Conservation (phyloP, 1,140 invertebrate genomes). For the Drosophila aff. region DNA sequence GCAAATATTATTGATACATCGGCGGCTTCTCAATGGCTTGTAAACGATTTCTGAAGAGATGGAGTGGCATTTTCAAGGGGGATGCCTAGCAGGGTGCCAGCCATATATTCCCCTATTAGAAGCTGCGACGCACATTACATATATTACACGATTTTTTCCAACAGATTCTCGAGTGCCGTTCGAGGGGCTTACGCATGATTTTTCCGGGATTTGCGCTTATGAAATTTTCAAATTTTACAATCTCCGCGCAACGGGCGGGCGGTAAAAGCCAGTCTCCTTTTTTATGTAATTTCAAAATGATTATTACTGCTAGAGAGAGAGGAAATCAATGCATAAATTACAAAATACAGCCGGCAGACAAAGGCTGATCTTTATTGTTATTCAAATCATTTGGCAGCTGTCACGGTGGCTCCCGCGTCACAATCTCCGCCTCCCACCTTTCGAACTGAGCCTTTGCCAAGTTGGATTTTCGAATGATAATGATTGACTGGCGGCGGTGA, state of each 20-base stretch:
- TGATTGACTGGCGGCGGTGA: conserved; percentile 68
- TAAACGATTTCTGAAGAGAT: conserved; percentile 66
- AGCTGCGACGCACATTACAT: conserved; percentile 69
- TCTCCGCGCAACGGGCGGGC: conserved; percentile 64
- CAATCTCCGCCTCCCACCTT: conserved; percentile 2
- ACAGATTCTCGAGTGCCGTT: conserved; percentile 75
- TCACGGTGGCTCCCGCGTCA: conserved; percentile 17
- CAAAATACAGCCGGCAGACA: conserved; percentile 54
- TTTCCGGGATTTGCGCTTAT: conserved; percentile 59
- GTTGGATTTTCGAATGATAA: conserved; percentile 61
- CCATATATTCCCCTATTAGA: conserved; percentile 22
- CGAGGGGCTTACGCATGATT: conserved; percentile 71
- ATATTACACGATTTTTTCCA: conserved; percentile 63
- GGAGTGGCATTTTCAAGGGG: conserved; percentile 5
- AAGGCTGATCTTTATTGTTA: conserved; percentile 81
- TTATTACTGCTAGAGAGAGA: conserved; percentile 55
- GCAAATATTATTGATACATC: conserved; percentile 83
- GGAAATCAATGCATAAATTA: conserved; percentile 82
- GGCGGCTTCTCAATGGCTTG: conserved; percentile 79
- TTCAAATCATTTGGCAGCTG: conserved; percentile 74
- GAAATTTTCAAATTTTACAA: conserved; percentile 68
- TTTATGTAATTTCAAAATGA: conserved; percentile 77
- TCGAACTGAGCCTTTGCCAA: conserved; percentile 16
- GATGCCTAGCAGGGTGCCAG: conserved; percentile 45
- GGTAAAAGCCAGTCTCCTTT: conserved; percentile 52